Percentiles rank a stretch among this genome's conserved stretches.
phyloP scores from a whole-genome alignment of 30 jellyfish, hydroid and myxozoan species.

The Cassiopea xamachana region DNA sequence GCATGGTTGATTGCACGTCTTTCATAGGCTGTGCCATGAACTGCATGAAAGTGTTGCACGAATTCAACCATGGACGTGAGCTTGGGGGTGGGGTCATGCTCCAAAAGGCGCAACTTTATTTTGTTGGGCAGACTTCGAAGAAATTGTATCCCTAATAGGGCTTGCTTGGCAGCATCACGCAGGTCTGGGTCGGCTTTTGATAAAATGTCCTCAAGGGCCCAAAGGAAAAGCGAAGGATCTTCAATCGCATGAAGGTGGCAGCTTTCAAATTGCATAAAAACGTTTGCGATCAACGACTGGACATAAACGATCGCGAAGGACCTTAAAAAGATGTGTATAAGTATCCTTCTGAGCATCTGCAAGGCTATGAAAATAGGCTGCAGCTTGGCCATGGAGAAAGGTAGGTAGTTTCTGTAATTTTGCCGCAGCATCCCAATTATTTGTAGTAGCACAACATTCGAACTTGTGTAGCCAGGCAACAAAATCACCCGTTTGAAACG shows the following conservation, averaged over 20 bases:
- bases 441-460: conserved; percentile 53
- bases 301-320: conserved; percentile 22
- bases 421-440: conserved; percentile 25
- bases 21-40: conserved; percentile 10
- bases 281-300: conserved; percentile 48
- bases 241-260: conserved; percentile 33
- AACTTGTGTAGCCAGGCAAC: conserved; percentile 49
- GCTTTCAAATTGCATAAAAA: conserved; percentile 27
- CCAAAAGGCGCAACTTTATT: conserved; percentile 11
- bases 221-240: conserved; percentile 42
- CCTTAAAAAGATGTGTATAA: not conserved
- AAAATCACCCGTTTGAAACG: conserved; percentile 48
- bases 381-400: conserved; percentile 48
- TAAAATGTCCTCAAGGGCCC: conserved; percentile 40
- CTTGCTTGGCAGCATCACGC: conserved; percentile 37
- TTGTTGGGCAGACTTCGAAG: conserved; percentile 29
- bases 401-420: conserved; percentile 28
- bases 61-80: conserved; percentile 8
- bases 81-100: conserved; percentile 48
- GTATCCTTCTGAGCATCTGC: conserved; percentile 47
- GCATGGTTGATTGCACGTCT: not conserved
- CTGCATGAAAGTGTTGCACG: conserved; percentile 25
- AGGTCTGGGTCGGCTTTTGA: conserved; percentile 34
- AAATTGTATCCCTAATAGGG: conserved; percentile 46
- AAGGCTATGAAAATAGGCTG: conserved; percentile 21